These are phyloP conservation scores for Rhynchotus rufescens DNA, from an alignment of 2,797 vertebrate species.

Conservation along the genomic window DNA sequence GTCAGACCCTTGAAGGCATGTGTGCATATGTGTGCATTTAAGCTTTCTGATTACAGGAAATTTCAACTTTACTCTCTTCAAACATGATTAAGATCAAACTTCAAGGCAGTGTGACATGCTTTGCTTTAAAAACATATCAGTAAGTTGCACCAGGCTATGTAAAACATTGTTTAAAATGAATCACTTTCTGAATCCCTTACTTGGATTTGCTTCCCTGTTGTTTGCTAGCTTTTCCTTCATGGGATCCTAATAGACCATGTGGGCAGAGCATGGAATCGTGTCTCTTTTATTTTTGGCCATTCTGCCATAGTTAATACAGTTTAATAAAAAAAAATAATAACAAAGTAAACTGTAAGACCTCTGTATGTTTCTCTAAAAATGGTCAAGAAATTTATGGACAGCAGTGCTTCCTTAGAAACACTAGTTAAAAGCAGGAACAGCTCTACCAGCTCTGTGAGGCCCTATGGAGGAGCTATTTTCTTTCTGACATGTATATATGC, in stretches of 20 bases:
- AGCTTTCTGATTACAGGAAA: not conserved
- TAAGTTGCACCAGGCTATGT: not conserved
- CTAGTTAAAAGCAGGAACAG: not conserved
- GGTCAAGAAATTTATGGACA: not conserved
- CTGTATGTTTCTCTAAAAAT: not conserved
- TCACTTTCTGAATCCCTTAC: slow-evolving; percentile 56
- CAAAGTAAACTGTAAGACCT: not conserved
- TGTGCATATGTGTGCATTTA: not conserved
- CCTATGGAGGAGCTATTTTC: not conserved
- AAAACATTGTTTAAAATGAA: not conserved
- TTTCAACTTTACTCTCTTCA: not conserved
- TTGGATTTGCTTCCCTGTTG: slow-evolving; percentile 58
- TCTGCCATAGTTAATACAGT: slow-evolving; percentile 77
- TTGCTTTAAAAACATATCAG: not conserved
- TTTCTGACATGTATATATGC: not conserved
- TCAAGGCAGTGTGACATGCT: not conserved
- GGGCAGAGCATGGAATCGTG: slow-evolving; percentile 62
- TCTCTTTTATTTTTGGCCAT: slow-evolving; percentile 78
- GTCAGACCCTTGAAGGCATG: fast-evolving
- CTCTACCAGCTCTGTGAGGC: not conserved
- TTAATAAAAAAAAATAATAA: slow-evolving; percentile 45
- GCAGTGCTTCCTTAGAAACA: not conserved
- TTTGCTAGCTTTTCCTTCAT: slow-evolving; percentile 75
- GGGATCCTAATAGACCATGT: slow-evolving; percentile 80
- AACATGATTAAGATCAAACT: not conserved